These are phyloP conservation scores for Callaeas wilsoni DNA, from an alignment of 2,113 vertebrate genomes.

Conservation along the genomic window DNA sequence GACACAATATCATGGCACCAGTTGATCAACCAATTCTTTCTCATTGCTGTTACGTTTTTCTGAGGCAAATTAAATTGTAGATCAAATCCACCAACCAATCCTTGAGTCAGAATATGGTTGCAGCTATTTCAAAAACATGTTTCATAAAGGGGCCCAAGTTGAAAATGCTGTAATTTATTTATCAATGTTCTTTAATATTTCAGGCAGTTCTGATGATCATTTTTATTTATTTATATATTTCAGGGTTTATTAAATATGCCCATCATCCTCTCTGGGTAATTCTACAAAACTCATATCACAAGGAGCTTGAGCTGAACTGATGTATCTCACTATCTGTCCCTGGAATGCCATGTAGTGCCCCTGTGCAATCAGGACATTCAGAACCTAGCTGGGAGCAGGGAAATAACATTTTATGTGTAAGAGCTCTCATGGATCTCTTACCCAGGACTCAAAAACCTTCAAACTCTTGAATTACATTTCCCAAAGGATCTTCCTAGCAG, in stretches of 20 bases:
- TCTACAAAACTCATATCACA: not conserved
- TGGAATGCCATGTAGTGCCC: not conserved
- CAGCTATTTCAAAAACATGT: slow-evolving; percentile 1
- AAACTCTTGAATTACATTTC: not conserved
- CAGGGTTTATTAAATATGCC: slow-evolving; percentile 1
- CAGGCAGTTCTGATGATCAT: not conserved
- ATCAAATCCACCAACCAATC: not conserved
- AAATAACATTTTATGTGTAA: not conserved
- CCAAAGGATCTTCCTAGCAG: not conserved
- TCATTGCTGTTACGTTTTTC: not conserved
- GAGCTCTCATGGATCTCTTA: not conserved
- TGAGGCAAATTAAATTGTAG: not conserved
- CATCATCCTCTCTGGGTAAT: not conserved
- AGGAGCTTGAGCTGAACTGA: not conserved
- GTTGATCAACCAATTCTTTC: not conserved
- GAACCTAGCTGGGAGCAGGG: not conserved
- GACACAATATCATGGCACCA: not conserved
- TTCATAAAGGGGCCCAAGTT: not conserved
- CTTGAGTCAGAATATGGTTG: not conserved
- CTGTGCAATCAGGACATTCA: not conserved
- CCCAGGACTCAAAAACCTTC: not conserved
- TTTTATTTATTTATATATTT: slow-evolving; percentile 42
- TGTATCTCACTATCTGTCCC: not conserved
- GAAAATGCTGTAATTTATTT: slow-evolving; percentile 24
- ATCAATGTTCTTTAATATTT: slow-evolving; percentile 34